Percentiles rank a stretch among this genome's conserved stretches.
Conservation (phyloP, 2,888 invertebrate genomes). For the Rhopalosiphum nymphaeae region DNA sequence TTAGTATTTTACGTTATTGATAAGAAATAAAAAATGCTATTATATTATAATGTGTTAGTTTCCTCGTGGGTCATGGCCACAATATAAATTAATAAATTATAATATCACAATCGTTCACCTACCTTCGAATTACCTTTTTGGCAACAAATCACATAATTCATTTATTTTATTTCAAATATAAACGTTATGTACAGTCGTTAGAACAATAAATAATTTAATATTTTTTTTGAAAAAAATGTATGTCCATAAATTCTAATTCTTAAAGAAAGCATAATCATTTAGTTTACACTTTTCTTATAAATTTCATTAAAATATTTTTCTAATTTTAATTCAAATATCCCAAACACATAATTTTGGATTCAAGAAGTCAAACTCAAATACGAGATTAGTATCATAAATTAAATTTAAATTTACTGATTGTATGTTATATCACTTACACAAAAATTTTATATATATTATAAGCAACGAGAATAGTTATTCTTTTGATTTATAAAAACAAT, state of each 20-base stretch:
- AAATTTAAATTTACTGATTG: not conserved
- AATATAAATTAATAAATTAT: not conserved
- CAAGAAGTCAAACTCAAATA: not conserved
- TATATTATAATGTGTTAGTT: not conserved
- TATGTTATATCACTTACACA: not conserved
- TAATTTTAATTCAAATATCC: not conserved
- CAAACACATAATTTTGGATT: not conserved
- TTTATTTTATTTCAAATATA: not conserved
- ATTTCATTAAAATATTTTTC: not conserved
- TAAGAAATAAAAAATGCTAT: not conserved
- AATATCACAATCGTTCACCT: not conserved
- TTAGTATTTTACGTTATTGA: not conserved
- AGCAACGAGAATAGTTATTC: not conserved
- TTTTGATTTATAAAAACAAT: not conserved
- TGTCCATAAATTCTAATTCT: not conserved
- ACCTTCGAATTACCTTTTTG: not conserved
- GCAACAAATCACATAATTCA: not conserved
- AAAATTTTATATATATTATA: not conserved
- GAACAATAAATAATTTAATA: not conserved
- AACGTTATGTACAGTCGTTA: not conserved
- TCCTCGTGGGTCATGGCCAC: not conserved
- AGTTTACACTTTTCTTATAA: not conserved
- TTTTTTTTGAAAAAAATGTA: not conserved
- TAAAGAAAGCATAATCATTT: not conserved
- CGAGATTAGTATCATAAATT: not conserved